Percentiles rank a stretch among this genome's conserved stretches.
Evolutionary conservation across 2,113 vertebrate species (phyloP).

Genomic region (Caracal caracal): DNA sequence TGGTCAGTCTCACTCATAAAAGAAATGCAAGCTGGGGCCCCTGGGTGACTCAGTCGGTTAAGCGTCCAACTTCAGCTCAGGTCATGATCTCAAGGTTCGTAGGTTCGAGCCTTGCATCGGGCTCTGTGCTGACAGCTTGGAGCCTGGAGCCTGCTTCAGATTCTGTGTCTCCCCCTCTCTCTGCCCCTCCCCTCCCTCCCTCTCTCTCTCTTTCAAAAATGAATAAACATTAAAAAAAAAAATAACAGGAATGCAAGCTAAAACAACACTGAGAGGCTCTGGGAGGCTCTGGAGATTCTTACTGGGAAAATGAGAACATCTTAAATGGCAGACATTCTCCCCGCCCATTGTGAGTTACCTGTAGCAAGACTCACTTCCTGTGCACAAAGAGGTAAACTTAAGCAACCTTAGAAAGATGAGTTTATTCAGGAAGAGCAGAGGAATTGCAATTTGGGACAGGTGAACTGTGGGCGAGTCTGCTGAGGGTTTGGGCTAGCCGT

Average conservation of each 20-base stretch:
- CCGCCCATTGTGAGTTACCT: background rate
- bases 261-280: background rate
- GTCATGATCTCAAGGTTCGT: too few species aligned
- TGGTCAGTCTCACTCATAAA: background rate
- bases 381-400: background rate
- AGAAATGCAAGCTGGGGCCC: background rate
- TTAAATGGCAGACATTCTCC: background rate
- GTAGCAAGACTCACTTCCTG: background rate
- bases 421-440: background rate
- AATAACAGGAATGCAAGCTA: background rate
- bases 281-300: background rate
- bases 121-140: too few species aligned
- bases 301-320: background rate
- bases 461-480: background rate
- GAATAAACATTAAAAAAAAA: too few species aligned
- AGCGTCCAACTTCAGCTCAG: too few species aligned
- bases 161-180: too few species aligned
- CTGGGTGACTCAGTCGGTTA: too few species aligned
- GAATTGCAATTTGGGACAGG: background rate
- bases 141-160: too few species aligned
- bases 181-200: too few species aligned
- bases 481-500: background rate
- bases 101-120: too few species aligned
- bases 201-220: too few species aligned
- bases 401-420: background rate